Percentiles rank a stretch among this genome's conserved stretches.
Conservation (phyloP, 2,888 invertebrate genomes). For the Mycalesis mineus region DNA sequence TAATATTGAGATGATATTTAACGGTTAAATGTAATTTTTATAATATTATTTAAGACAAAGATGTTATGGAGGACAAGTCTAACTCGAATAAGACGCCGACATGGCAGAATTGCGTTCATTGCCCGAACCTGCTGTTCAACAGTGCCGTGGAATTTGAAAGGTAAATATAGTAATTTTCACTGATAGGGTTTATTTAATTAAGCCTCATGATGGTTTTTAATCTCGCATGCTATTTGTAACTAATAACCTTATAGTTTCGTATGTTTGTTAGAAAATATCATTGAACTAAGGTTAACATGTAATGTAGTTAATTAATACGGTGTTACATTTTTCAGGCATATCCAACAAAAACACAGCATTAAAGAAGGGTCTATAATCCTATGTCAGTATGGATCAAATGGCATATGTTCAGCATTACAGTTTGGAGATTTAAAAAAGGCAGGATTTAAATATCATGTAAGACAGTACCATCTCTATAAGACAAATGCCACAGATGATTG, state of each 20-base stretch:
- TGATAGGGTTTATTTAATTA: neutral
- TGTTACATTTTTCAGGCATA: constrained; percentile 78
- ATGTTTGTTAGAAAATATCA: too few species aligned
- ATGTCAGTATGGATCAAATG: constrained; percentile 92
- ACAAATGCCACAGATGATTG: constrained; percentile 78
- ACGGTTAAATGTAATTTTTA: constrained; percentile 19
- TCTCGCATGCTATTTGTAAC: neutral
- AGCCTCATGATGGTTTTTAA: neutral
- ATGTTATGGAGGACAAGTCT: constrained; percentile 74
- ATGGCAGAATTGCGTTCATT: constrained; percentile 82
- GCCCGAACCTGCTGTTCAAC: constrained; percentile 78
- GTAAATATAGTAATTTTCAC: constrained; percentile 47
- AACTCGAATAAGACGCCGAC: constrained; percentile 56
- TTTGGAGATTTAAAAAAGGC: constrained; percentile 92
- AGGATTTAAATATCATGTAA: constrained; percentile 92
- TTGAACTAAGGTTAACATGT: too few species aligned
- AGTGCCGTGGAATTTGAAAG: constrained; percentile 79
- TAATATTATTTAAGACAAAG: constrained; percentile 37
- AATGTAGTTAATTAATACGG: neutral
- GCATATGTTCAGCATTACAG: constrained; percentile 91
- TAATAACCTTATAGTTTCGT: too few species aligned
- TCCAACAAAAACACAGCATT: constrained; percentile 88
- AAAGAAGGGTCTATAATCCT: constrained; percentile 91
- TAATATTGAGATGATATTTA: constrained; percentile 32
- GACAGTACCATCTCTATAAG: constrained; percentile 79